These are phyloP conservation scores for Xyrauchen texanus DNA, from an alignment of 2,113 vertebrate species.

Conservation along the genomic window DNA sequence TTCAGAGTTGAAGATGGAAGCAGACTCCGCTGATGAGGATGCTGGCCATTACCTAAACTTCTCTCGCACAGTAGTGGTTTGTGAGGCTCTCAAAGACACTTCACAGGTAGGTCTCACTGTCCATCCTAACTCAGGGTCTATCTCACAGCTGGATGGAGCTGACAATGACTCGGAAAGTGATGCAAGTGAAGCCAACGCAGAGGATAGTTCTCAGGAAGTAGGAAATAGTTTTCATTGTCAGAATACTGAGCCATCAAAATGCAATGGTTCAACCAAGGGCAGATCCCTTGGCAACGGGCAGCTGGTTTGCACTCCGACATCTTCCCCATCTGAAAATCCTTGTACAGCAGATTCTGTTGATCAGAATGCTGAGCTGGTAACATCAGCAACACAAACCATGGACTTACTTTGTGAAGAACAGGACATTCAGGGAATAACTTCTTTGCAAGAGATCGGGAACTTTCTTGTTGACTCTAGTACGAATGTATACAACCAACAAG, in stretches of 20 bases:
- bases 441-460: background rate
- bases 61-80: constrained; percentile 77
- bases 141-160: constrained; percentile 86
- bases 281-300: background rate
- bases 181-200: constrained; percentile 56
- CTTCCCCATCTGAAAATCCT: background rate
- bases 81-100: constrained; percentile 60
- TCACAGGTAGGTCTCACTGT: constrained; percentile 53
- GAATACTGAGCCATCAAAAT: constrained; percentile 60
- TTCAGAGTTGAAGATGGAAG: constrained; percentile 47
- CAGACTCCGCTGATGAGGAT: constrained; percentile 63
- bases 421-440: background rate
- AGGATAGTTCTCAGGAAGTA: constrained; percentile 46
- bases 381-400: background rate
- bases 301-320: constrained; percentile 13
- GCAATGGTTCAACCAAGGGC: constrained; percentile 49
- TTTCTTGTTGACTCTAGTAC: background rate
- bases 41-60: constrained; percentile 70
- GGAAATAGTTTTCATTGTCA: constrained; percentile 46
- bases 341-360: constrained; percentile 7
- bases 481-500: constrained; percentile 9
- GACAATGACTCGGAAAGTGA: constrained; percentile 85
- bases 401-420: constrained; percentile 21
- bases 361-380: background rate
- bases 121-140: constrained; percentile 61